Evolutionary conservation across 2,797 vertebrate genomes (phyloP), one percentile per base, ranked within the genome.

Genomic region (Distichodus sexfasciatus): DNA sequence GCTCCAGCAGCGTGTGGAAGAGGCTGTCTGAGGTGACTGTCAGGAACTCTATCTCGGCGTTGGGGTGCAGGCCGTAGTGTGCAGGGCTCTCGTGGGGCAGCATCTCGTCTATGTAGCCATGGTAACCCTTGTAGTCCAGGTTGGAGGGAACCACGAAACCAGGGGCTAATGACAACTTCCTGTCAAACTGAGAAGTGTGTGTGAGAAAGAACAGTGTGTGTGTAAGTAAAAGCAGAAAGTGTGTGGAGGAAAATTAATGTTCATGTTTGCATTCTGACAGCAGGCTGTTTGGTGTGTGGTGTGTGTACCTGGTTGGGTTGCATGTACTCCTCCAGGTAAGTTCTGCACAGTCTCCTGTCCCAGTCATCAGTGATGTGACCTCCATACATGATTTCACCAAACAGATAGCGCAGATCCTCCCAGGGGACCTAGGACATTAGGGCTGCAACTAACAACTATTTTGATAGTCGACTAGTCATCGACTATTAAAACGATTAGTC

Each of bases 241-340:
- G 38, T 28, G 28, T n/a, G n/a, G n/a, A n/a, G n/a, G n/a, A n/a
- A n/a, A n/a, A n/a, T n/a, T n/a, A n/a, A 23, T 19, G 24, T 11
- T 21, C 40, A 2, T 65, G 23, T 31, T 4, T 17, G 19, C 5
- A 7, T 17, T 15, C 7, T 15, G 29, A 14, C n/a, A 12, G 12
- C 31, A 4, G 31, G 4, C 4, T 33, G 4, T 14, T 7, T 3
- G 31, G 14, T 19, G 14, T 23, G 15, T 44, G 36, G 44, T 46
- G n/a, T 7, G 33, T 58, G 24, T 14, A 87, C 89, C 81, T 86
- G 87, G 78, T 90, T 86, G 53, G 90, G 87, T 76, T 94, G 92
- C 90, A 94, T 93, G 84, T 91, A 93, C 77, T 93, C 90, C 61
- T 91, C 87, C 50, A 92, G 70, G 76, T 94, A 93, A 0, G 90